Evolutionary conservation across 2,113 vertebrate species (phyloP).

Genomic region (Gymnarchus niloticus): DNA sequence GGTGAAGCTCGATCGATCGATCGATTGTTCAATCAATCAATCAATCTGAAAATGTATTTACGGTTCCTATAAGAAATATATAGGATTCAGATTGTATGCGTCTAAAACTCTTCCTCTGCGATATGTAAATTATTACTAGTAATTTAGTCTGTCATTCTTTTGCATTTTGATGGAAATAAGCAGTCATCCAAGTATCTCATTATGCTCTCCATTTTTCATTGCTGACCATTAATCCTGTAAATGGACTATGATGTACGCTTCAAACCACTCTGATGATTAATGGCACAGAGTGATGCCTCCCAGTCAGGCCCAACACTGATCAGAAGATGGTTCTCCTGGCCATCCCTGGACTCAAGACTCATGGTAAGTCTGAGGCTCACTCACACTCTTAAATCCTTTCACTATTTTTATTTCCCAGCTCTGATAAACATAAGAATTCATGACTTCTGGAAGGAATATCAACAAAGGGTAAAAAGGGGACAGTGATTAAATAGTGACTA

Average conservation of each 20-base stretch:
- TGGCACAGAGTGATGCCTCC: not conserved
- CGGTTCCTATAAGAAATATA: no score
- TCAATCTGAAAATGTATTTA: no score
- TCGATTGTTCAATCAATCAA: not conserved
- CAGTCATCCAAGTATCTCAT: not conserved
- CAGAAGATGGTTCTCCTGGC: not conserved
- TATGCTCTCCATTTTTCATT: not conserved
- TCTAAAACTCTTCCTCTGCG: not conserved
- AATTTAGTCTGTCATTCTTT: not conserved
- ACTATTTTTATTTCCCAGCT: not conserved
- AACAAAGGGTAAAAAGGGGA: not conserved
- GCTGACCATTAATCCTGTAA: constrained; percentile 2
- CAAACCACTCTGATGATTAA: constrained; percentile 15
- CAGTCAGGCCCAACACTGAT: not conserved
- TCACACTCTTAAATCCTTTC: not conserved
- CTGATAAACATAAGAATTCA: not conserved
- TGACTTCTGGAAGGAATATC: not conserved
- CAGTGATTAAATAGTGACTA: not conserved
- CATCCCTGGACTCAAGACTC: not conserved
- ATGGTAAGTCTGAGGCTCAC: not conserved
- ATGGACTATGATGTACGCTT: not conserved
- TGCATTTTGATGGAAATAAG: constrained; percentile 1
- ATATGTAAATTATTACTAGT: constrained; percentile 2
- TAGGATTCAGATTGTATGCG: not conserved
- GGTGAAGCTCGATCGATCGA: not conserved